These are phyloP conservation scores for Sylvilagus bachmani DNA, from an alignment of 2,113 vertebrate species.

Conservation along the genomic window DNA sequence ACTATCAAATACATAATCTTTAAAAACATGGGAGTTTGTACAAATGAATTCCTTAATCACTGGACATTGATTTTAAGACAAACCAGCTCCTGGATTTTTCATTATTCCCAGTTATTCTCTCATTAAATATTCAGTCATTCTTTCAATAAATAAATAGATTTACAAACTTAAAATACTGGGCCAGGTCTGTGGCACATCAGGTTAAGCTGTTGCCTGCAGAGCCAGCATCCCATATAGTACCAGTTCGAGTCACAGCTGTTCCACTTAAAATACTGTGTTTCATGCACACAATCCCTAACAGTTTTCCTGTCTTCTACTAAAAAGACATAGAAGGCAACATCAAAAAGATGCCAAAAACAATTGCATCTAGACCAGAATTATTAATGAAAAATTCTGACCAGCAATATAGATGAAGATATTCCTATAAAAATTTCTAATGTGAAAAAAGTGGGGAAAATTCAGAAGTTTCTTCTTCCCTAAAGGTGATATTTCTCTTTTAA, in stretches of 20 bases:
- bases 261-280: too few relatives aligned
- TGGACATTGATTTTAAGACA: background rate
- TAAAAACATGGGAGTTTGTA: background rate
- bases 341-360: background rate
- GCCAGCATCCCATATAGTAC: too few relatives aligned
- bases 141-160: background rate
- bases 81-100: background rate
- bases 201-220: too few relatives aligned
- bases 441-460: background rate
- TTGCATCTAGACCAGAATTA: background rate
- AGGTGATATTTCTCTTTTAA: slow-evolving; percentile 47
- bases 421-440: background rate
- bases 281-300: too few relatives aligned
- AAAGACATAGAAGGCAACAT: background rate
- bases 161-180: background rate
- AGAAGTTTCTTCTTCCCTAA: slow-evolving; percentile 27
- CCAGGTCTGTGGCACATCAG: too few relatives aligned
- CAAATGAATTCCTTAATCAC: background rate
- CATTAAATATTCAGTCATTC: background rate
- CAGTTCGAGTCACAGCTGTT: too few relatives aligned
- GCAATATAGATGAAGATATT: background rate
- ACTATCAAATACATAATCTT: too few relatives aligned
- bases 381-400: slow-evolving; percentile 12
- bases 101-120: background rate
- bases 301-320: background rate